Evolutionary conservation across 2,797 vertebrate genomes (phyloP).

Genomic region (Decapterus maruadsi): DNA sequence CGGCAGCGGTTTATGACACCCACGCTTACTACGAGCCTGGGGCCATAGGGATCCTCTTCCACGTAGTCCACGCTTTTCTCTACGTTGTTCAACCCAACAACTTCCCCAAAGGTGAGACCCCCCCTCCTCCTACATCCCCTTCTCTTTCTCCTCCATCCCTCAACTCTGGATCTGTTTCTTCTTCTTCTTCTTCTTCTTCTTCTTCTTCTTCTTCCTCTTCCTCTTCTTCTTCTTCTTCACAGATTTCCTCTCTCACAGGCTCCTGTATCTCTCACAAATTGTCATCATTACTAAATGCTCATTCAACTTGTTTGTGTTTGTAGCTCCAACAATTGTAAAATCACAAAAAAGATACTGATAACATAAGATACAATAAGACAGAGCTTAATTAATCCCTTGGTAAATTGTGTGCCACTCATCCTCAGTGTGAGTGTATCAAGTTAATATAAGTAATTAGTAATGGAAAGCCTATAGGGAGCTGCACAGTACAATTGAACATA

Average conservation of each 20-base stretch:
- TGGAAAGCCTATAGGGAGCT: not conserved
- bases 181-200: no score
- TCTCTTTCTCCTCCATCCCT: no score
- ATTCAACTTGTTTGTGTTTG: not conserved
- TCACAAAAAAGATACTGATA: not conserved
- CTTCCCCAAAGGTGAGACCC: slow-evolving; percentile 92
- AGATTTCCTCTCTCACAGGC: not conserved
- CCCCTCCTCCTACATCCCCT: not conserved
- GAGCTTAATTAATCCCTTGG: not conserved
- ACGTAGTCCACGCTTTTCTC: slow-evolving; percentile 90
- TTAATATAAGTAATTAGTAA: not conserved
- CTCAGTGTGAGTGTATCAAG: not conserved
- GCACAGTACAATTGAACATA: no score
- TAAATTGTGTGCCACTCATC: not conserved
- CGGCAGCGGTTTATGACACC: slow-evolving; percentile 89
- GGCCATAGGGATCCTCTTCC: slow-evolving; percentile 87
- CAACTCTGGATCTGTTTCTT: not conserved
- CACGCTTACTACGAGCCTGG: slow-evolving; percentile 87
- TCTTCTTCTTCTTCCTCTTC: not conserved
- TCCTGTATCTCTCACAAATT: not conserved
- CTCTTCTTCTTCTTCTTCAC: no score
- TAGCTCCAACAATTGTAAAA: not conserved
- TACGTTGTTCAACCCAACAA: slow-evolving; percentile 90
- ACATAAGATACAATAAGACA: not conserved
- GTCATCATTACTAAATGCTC: not conserved